phyloP scores from a whole-genome alignment of 2,888 invertebrate genomes.

The Drosophila flavopinicola region DNA sequence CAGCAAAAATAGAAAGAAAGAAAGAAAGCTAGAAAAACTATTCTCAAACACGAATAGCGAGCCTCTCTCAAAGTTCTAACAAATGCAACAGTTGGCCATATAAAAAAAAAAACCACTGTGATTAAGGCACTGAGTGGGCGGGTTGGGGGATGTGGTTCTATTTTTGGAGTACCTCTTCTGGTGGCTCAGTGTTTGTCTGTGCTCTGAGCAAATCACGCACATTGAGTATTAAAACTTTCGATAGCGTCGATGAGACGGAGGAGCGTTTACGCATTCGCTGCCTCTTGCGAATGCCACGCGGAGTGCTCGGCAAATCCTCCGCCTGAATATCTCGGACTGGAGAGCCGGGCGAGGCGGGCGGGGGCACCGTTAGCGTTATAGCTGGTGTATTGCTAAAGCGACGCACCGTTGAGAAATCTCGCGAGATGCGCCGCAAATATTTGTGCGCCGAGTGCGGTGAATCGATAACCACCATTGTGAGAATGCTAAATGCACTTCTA shows the following conservation, averaged over 20 bases:
- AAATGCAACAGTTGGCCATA: conserved; percentile 43
- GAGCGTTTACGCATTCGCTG: conserved; percentile 80
- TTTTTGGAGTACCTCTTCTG: conserved; percentile 63
- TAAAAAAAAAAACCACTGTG: conserved; percentile 1
- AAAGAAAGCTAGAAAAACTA: conserved; percentile 13
- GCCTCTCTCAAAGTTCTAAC: conserved; percentile 20
- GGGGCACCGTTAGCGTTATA: conserved; percentile 23
- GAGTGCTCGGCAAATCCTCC: conserved; percentile 44
- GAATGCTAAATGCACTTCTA: background rate
- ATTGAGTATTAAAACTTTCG: conserved; percentile 83
- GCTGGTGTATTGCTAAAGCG: conserved; percentile 75
- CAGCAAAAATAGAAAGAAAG: no score
- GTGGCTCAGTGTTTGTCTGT: conserved; percentile 61
- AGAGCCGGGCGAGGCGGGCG: conserved; percentile 9
- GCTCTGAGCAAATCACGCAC: conserved; percentile 82
- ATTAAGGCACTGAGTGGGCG: background rate
- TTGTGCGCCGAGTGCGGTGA: conserved; percentile 69
- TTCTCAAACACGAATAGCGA: conserved; percentile 14
- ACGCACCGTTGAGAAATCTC: conserved; percentile 79
- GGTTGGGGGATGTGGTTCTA: background rate
- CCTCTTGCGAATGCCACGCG: conserved; percentile 72
- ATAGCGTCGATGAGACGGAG: conserved; percentile 82
- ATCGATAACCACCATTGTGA: conserved; percentile 62
- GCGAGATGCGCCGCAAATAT: conserved; percentile 78
- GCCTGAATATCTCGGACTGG: background rate